Base-by-base conservation (phyloP, 1,140 invertebrate genomes). In the Schlechtendalia chinensis region DNA sequence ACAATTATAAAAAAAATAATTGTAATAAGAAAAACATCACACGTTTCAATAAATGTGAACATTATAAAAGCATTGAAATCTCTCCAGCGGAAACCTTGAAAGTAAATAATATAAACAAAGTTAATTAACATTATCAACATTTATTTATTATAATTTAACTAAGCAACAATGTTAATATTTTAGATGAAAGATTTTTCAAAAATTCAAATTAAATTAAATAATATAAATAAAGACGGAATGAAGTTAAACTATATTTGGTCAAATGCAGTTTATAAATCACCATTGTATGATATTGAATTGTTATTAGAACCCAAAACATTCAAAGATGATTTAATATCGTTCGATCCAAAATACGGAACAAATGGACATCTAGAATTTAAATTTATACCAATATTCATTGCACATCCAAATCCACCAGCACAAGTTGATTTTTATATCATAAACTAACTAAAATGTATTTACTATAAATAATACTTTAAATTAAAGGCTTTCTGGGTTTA, bases 391-490 rank as follows among this genome's bases (percentile, higher is more conserved):
- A 47, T 63, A 63, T 79, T 47, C 24, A 50, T 79, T 19, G 75
- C 75, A 24, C 54, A 79, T 79, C 58, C 39, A 11, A 61, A 79
- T 61, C 75, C 75, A 61, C 75, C 75, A 29, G 75, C 58, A 61
- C 75, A 79, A 54, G 75, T 79, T 5, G 11, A 29, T 29, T 19
- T 1, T 17, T 14, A 17, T 14, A 47, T 47, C 12, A 53, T 50
- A 17, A 53, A 53, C 24, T 24, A 47, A 24, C 19, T 24, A 10
- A 47, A 50, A 50, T 45, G 12, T 27, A n/a, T n/a, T n/a, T n/a
- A n/a, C n/a, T n/a, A 53, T 53, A 71, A 17, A 24, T 50, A 27
- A 53, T 12, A 16, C 22, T 1, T 1, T 50, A 47, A n/a, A 59
- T 58, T 17, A 29, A 6, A 79, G 75, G 75, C 75, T 14, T 79